These are phyloP conservation scores for Crocodylus rhombifer DNA, from an alignment of 2,797 vertebrate species.

Conservation along the genomic window DNA sequence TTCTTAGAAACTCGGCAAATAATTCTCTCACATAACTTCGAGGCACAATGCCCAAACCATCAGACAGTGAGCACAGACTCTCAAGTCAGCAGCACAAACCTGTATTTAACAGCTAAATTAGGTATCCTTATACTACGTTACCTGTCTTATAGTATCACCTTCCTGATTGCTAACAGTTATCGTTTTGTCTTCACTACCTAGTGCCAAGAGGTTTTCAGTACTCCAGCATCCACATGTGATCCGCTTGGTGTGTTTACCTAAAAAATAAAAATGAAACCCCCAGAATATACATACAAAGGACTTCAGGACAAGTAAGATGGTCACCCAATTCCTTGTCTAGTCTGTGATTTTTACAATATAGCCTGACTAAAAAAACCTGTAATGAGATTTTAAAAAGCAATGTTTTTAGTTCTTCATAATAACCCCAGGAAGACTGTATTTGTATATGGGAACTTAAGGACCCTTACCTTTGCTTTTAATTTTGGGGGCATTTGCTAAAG, in stretches of 20 bases:
- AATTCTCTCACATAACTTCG: no score
- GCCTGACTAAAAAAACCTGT: no score
- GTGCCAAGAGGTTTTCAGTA: slow-evolving; percentile 91
- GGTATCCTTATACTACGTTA: slow-evolving; percentile 58
- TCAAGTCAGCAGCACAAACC: background rate
- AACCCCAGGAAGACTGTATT: no score
- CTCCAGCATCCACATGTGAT: slow-evolving; percentile 98
- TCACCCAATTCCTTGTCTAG: no score
- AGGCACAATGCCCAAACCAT: no score
- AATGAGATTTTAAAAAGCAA: no score
- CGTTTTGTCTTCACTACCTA: slow-evolving; percentile 94
- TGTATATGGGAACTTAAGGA: no score
- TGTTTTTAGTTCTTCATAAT: no score
- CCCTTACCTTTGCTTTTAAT: no score
- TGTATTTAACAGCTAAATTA: background rate
- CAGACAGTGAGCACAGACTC: background rate
- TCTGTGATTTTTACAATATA: no score
- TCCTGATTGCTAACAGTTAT: slow-evolving; percentile 96
- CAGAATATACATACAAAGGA: background rate
- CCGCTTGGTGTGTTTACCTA: slow-evolving; percentile 95
- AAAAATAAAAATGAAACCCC: slow-evolving; percentile 56
- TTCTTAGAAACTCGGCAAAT: no score
- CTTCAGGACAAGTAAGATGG: no score
- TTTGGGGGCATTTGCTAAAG: background rate
- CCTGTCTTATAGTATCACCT: slow-evolving; percentile 96